Percentiles rank a stretch among this genome's conserved stretches.
Evolutionary conservation across 1,140 invertebrate species (phyloP).

Genomic region (Monochamus saltuarius): DNA sequence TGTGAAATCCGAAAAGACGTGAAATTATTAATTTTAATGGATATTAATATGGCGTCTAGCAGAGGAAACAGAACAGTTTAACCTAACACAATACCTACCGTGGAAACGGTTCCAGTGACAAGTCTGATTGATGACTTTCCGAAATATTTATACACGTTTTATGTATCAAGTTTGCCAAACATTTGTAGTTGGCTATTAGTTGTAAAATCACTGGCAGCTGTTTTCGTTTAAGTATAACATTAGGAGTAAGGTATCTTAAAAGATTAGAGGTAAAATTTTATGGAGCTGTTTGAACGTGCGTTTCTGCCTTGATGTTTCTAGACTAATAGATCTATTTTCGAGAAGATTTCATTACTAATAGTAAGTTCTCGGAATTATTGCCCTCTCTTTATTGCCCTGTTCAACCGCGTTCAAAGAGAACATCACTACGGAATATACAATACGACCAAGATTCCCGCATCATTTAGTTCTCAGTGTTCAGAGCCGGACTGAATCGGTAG

Average conservation of each 20-base stretch:
- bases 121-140: slow-evolving; percentile 10
- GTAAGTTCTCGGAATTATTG: slow-evolving; percentile 16
- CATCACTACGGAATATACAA: slow-evolving; percentile 5
- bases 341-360: slow-evolving; percentile 22
- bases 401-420: slow-evolving; percentile 20
- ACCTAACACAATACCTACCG: too few species aligned
- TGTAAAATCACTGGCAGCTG: slow-evolving; percentile 21
- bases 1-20: too few species aligned
- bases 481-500: too few species aligned
- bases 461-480: slow-evolving; percentile 2
- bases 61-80: too few species aligned
- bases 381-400: slow-evolving; percentile 13
- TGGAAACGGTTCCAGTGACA: slow-evolving; percentile 4
- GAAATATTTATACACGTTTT: slow-evolving; percentile 6
- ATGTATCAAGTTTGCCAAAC: slow-evolving; percentile 13
- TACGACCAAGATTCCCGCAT: slow-evolving; percentile 8
- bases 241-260: slow-evolving; percentile 11
- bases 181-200: slow-evolving; percentile 16
- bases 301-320: slow-evolving; percentile 12
- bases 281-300: neutral
- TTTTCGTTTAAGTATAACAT: slow-evolving; percentile 14
- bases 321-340: slow-evolving; percentile 22
- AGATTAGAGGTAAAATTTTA: slow-evolving; percentile 20
- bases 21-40: too few species aligned
- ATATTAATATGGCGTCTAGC: too few species aligned